A percentile compares a stretch with the other conserved stretches of the same genome.
Evolutionary conservation across 1,140 invertebrate species (phyloP).

Genomic region (Sycophila sp.): DNA sequence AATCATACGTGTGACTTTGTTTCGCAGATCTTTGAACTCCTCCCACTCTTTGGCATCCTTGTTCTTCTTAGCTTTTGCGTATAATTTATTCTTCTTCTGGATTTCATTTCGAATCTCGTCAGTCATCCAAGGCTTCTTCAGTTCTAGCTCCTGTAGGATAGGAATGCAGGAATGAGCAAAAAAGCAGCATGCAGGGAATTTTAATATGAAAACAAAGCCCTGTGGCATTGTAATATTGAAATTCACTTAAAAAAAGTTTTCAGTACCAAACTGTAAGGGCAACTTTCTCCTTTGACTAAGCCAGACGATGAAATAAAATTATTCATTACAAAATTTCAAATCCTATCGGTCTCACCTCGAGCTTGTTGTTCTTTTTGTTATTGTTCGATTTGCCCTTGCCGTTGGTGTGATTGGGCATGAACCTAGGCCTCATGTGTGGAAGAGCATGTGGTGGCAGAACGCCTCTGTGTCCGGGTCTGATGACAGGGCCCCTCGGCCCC

Average conservation of each 20-base stretch:
- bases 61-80: constrained; percentile 66
- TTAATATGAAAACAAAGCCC: not conserved
- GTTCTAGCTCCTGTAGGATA: constrained; percentile 57
- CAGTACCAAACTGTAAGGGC: too few relatives aligned
- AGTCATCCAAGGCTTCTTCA: constrained; percentile 69
- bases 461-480: constrained; percentile 49
- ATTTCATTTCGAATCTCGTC: constrained; percentile 68
- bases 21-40: constrained; percentile 67
- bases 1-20: constrained; percentile 68
- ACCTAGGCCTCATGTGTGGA: constrained; percentile 54
- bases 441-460: constrained; percentile 45
- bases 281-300: too few relatives aligned
- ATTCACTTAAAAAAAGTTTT: too few relatives aligned
- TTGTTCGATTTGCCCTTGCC: constrained; percentile 50
- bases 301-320: not conserved
- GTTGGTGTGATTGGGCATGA: constrained; percentile 44
- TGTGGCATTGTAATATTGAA: too few relatives aligned
- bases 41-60: constrained; percentile 66
- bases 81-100: constrained; percentile 67
- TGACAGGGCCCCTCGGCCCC: constrained; percentile 47
- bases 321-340: not conserved
- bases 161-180: constrained; percentile 25
- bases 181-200: constrained; percentile 32
- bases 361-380: constrained; percentile 51
- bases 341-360: constrained; percentile 46